Evolutionary conservation across 2,888 invertebrate genomes (phyloP).

Genomic region (Liposcelis brunnea): DNA sequence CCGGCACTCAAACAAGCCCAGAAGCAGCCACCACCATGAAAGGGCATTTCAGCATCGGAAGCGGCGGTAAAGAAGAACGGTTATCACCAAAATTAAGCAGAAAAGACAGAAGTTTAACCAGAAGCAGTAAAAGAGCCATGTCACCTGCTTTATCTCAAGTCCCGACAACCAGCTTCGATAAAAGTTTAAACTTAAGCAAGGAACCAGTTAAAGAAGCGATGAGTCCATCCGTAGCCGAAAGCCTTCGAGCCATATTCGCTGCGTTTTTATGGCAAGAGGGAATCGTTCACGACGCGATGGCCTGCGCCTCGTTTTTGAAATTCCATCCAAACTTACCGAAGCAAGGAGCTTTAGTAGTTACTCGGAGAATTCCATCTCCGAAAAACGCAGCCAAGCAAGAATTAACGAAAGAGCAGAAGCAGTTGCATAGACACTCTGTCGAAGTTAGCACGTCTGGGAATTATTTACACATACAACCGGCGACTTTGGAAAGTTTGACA

Average conservation of each 20-base stretch:
- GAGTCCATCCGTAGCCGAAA: slow-evolving; percentile 83
- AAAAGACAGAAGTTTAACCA: slow-evolving; percentile 33
- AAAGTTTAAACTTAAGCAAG: slow-evolving; percentile 24
- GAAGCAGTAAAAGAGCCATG: slow-evolving; percentile 24
- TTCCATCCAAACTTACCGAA: slow-evolving; percentile 79
- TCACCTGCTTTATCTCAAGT: slow-evolving; percentile 29
- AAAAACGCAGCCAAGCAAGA: slow-evolving; percentile 22
- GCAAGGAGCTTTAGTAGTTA: slow-evolving; percentile 56
- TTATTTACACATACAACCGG: slow-evolving; percentile 61
- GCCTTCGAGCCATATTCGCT: slow-evolving; percentile 85
- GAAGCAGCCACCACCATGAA: slow-evolving; percentile 30
- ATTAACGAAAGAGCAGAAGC: slow-evolving; percentile 39
- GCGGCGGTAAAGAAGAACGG: slow-evolving; percentile 31
- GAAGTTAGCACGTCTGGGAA: slow-evolving; percentile 53
- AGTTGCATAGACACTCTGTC: slow-evolving; percentile 69
- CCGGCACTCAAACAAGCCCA: slow-evolving; percentile 55
- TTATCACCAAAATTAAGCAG: slow-evolving; percentile 36
- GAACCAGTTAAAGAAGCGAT: slow-evolving; percentile 63
- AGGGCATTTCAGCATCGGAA: slow-evolving; percentile 43
- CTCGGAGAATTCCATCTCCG: slow-evolving; percentile 29
- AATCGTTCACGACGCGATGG: slow-evolving; percentile 94
- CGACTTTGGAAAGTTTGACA: slow-evolving; percentile 57
- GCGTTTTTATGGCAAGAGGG: slow-evolving; percentile 96
- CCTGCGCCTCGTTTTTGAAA: slow-evolving; percentile 89
- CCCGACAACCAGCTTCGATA: slow-evolving; percentile 23